phyloP scores from a whole-genome alignment of 2,797 vertebrate genomes.

The Anomalospiza imberbis region DNA sequence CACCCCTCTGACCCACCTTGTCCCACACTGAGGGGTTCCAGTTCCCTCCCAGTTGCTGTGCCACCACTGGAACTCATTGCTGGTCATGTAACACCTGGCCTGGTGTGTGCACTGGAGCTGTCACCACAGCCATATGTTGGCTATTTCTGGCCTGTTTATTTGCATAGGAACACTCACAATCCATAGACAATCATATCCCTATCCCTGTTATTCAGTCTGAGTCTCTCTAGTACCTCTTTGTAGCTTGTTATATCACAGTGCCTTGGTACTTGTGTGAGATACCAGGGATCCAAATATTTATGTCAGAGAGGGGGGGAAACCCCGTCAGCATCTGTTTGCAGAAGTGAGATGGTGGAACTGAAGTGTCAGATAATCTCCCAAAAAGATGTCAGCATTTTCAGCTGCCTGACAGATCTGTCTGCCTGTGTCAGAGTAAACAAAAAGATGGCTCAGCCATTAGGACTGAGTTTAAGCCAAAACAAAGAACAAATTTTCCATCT shows the following conservation, averaged over 20 bases:
- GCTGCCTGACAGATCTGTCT: slow-evolving; percentile 37
- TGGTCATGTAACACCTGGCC: neutral
- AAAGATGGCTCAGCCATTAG: slow-evolving; percentile 10
- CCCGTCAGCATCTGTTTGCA: neutral
- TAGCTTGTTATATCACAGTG: neutral
- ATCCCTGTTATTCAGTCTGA: neutral
- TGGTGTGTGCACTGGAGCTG: neutral
- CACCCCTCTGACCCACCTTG: neutral
- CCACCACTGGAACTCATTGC: neutral
- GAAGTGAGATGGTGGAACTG: slow-evolving; percentile 30
- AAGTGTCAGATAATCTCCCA: slow-evolving; percentile 44
- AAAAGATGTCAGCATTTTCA: slow-evolving; percentile 45
- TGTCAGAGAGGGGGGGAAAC: neutral
- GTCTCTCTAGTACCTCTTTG: neutral
- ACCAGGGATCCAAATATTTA: slow-evolving; percentile 20
- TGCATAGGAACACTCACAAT: neutral
- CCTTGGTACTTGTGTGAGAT: neutral
- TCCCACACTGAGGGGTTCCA: neutral
- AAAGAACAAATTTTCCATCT: slow-evolving; percentile 3
- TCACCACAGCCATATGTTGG: neutral
- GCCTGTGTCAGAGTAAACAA: slow-evolving; percentile 13
- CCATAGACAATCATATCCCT: neutral
- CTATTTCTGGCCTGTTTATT: neutral
- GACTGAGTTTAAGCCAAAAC: slow-evolving; percentile 27
- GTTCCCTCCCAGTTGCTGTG: neutral